Evolutionary conservation across 2,797 vertebrate species (phyloP).

Genomic region (Macrochelys suwanniensis): DNA sequence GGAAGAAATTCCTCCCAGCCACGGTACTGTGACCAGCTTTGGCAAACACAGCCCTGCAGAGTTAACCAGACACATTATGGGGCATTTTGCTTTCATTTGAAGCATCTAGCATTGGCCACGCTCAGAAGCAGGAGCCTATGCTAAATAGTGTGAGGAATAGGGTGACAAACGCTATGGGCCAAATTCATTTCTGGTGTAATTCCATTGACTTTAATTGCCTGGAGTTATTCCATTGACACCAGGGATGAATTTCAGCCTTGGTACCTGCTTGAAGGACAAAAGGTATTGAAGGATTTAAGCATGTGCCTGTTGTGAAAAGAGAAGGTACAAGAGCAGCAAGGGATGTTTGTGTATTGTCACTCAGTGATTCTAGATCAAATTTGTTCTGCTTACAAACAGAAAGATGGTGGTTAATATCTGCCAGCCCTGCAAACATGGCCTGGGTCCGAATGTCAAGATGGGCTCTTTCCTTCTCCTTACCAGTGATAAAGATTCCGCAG

Average conservation of each 20-base stretch:
- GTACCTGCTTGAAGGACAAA: not conserved
- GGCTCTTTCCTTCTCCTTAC: not conserved
- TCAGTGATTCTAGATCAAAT: not conserved
- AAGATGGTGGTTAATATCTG: not conserved
- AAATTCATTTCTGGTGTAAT: not conserved
- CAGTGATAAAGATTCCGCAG: constrained; percentile 39
- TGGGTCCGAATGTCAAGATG: not conserved
- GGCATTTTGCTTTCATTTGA: not conserved
- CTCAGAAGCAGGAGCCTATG: not conserved
- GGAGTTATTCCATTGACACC: not conserved
- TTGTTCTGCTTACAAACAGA: not conserved
- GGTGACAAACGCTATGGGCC: not conserved
- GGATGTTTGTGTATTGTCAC: not conserved
- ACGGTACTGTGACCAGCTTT: not conserved
- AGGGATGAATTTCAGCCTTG: not conserved
- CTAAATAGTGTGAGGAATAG: not conserved
- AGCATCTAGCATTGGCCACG: not conserved
- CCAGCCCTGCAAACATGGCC: not conserved
- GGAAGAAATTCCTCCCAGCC: not conserved
- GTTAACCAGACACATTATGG: not conserved
- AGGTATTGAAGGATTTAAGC: not conserved
- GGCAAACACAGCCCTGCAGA: not conserved
- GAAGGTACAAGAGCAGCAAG: not conserved
- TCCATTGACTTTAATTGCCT: not conserved
- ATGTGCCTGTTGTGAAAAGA: not conserved